Base-by-base conservation (phyloP, 2,888 invertebrate genomes). In the Stenurella melanura region DNA sequence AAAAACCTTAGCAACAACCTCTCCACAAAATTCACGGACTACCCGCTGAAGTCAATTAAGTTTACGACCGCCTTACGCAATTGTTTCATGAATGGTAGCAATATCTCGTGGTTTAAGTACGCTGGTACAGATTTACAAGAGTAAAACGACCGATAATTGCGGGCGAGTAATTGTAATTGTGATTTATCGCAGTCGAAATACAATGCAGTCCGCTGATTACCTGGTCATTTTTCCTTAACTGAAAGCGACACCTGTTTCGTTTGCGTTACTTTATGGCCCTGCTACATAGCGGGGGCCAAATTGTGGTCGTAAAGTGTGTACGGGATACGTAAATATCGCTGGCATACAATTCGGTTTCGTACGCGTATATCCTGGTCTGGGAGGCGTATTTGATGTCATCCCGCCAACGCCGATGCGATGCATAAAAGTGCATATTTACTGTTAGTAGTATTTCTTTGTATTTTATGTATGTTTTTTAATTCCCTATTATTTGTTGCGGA, bases 161-260 rank as follows among this genome's bases (percentile, higher is more conserved):
- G 17, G 54, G 67, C 54, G 26, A 54, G 67, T 67, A 54, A 67
- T 67, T 67, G 50, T 58, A 26, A 57, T 61, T 61, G 60, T 71
- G 71, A 71, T 71, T 71, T 71, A 71, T 71, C 34, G 21, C 6
- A 42, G 61, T 61, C 50, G 34, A 71, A 71, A 71, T 50, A 71
- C 71, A 71, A 71, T 71, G 61, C 71, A 42, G 42, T 61, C 38
- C n/a, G 26, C 7, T 42, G 71, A 71, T 58, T 58, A 34, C 50
- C 71, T n/a, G 50, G 21, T 42, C 56, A 54, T 64, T 73, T 63
- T 64, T 64, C 63, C 21, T 66, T 56, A 54, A 21, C 67, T 67
- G 67, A 67, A 54, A 67, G 10, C 67, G 21, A 67, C 67, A 67
- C 54, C 54, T 21, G 21, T 67, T 67, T 54, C 11, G 34, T n/a